Conservation (phyloP, 2,888 invertebrate species). For the Meteorus colon region DNA sequence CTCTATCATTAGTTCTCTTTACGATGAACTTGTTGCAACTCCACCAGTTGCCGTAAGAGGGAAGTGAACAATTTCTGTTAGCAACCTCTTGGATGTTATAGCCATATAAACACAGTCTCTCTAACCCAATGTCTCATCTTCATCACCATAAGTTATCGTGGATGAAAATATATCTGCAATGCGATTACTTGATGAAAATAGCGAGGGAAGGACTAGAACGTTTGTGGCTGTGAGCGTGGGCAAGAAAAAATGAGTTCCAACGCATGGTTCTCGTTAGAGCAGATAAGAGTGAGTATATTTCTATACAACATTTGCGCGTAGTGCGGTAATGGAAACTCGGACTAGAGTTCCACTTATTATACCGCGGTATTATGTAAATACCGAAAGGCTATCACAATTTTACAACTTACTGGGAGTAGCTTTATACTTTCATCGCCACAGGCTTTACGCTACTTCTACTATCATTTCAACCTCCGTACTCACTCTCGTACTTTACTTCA, state of each 20-base stretch:
- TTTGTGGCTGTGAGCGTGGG: not conserved
- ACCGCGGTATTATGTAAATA: slow-evolving; percentile 70
- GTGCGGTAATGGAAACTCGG: slow-evolving; percentile 65
- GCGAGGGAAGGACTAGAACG: not conserved
- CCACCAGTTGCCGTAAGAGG: slow-evolving; percentile 33
- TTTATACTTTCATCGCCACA: slow-evolving; percentile 68
- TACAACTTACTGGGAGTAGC: slow-evolving; percentile 68
- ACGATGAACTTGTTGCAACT: slow-evolving; percentile 35
- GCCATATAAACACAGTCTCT: not conserved
- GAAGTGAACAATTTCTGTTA: slow-evolving; percentile 18
- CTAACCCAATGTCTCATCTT: not conserved
- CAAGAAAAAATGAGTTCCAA: slow-evolving; percentile 56
- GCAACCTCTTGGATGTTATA: not conserved
- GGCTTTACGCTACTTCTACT: slow-evolving; percentile 47
- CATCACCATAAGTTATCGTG: not conserved
- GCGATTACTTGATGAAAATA: not conserved
- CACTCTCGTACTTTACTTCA: slow-evolving; percentile 18
- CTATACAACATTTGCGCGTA: slow-evolving; percentile 30
- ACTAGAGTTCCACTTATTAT: slow-evolving; percentile 68
- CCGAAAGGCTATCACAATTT: slow-evolving; percentile 71
- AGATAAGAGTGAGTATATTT: slow-evolving; percentile 56
- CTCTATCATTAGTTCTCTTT: not conserved
- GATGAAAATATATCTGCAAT: not conserved
- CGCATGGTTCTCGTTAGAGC: slow-evolving; percentile 58
- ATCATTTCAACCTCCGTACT: slow-evolving; percentile 31